Evolutionary conservation across 1,140 invertebrate genomes (phyloP), one percentile per base, ranked within the genome.

Genomic region (Pantala flavescens): DNA sequence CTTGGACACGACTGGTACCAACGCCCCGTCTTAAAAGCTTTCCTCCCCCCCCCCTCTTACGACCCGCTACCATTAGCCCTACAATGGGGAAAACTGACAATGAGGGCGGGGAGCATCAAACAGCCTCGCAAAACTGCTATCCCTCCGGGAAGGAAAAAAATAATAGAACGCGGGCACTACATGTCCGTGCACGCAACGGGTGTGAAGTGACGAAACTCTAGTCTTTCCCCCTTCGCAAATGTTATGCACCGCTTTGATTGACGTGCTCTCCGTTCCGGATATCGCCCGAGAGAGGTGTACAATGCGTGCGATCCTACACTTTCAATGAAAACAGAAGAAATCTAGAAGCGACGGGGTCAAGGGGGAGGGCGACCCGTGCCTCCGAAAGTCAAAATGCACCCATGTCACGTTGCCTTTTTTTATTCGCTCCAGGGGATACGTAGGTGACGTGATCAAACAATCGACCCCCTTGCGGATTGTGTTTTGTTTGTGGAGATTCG

Each of bases 81-180:
- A 63, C 49, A 63, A 63, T 63, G n/a, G 49, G 49, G 49, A 63
- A 63, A 21, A 63, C 49, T 63, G 49, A 63, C 49, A 63, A 63
- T 63, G 12, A 63, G 49, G n/a, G 49, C n/a, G 49, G 49, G 12
- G 49, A 63, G 3, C 49, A 63, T 63, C 49, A 63, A 63, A 63
- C 49, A 21, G 49, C 3, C 49, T 63, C 49, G 49, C 49, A 36
- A 36, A 36, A 36, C 28, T 36, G 28, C 28, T 5, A 36, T 36
- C 28, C 28, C 28, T 36, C 28, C 28, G 28, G 28, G 28, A 36
- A 36, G 28, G 28, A 36, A 36, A 36, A n/a, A 36, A 36, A 36
- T 36, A 36, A 36, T 36, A 36, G 3, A 63, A 63, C 49, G 12
- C 49, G 49, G n/a, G n/a, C 14, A 63, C 14, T 63, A 21, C 49